These are phyloP conservation scores for Manduca sexta DNA, from an alignment of 1,140 invertebrate species.

Conservation along the genomic window DNA sequence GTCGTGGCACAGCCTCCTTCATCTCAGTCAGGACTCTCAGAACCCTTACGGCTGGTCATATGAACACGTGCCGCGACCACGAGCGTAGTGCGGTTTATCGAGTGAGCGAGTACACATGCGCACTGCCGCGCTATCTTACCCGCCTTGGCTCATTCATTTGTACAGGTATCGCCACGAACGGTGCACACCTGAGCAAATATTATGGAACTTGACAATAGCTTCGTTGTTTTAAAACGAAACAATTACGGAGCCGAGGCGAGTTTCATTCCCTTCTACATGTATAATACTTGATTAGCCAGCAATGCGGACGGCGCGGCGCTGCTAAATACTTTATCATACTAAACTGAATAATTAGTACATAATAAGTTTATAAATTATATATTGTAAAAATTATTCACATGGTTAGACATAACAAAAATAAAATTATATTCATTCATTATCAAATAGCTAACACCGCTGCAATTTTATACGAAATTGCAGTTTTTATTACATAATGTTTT, in stretches of 20 bases:
- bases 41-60: slow-evolving; percentile 30
- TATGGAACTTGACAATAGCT: slow-evolving; percentile 45
- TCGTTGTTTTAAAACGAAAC: slow-evolving; percentile 43
- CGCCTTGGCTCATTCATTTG: slow-evolving; percentile 59
- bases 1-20: slow-evolving; percentile 48
- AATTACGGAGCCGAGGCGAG: slow-evolving; percentile 26
- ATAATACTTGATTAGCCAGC: not conserved
- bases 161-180: slow-evolving; percentile 28
- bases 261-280: not conserved
- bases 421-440: too few species aligned
- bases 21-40: slow-evolving; percentile 27
- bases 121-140: slow-evolving; percentile 36
- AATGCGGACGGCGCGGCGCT: too few species aligned
- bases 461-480: too few species aligned
- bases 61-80: slow-evolving; percentile 52
- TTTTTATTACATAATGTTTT: too few species aligned
- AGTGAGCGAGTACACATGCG: slow-evolving; percentile 62
- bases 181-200: slow-evolving; percentile 66
- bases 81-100: slow-evolving; percentile 61
- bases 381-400: too few species aligned
- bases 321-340: too few species aligned
- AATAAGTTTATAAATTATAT: too few species aligned
- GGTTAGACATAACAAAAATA: too few species aligned
- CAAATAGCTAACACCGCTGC: too few species aligned
- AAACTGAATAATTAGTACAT: too few species aligned